Evolutionary conservation across 2,797 vertebrate genomes (phyloP).

Genomic region (Hapalemur alaotrensis): DNA sequence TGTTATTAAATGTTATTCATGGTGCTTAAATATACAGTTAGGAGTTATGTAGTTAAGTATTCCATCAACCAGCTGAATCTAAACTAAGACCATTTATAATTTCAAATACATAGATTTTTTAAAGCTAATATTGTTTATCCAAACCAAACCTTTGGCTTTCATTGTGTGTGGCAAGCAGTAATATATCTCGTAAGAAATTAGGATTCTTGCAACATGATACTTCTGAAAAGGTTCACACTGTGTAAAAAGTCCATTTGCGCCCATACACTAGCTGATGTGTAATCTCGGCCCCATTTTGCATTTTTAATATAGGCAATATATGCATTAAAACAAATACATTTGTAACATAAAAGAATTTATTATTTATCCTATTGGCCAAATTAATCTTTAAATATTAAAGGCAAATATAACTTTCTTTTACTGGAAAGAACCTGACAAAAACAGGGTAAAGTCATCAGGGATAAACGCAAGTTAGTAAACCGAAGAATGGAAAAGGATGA

Average conservation of each 20-base stretch:
- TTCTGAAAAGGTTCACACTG: constrained; percentile 64
- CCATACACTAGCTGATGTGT: neutral
- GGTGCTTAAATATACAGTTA: neutral
- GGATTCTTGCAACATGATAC: constrained; percentile 60
- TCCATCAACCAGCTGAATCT: neutral
- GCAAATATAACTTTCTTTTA: constrained; percentile 45
- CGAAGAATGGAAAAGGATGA: neutral
- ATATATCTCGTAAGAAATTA: constrained; percentile 46
- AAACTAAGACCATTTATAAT: constrained; percentile 37
- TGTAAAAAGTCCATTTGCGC: constrained; percentile 78
- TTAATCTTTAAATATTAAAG: constrained; percentile 55
- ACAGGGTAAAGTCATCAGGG: constrained; percentile 31
- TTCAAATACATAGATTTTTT: neutral
- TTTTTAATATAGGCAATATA: constrained; percentile 58
- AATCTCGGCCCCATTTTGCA: constrained; percentile 49
- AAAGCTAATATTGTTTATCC: constrained; percentile 11
- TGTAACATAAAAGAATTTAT: constrained; percentile 50
- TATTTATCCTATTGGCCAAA: constrained; percentile 13
- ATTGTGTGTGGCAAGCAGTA: constrained; percentile 42
- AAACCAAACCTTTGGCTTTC: constrained; percentile 30
- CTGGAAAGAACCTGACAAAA: neutral
- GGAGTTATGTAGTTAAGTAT: neutral
- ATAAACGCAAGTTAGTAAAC: constrained; percentile 10
- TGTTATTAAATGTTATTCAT: neutral
- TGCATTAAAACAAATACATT: constrained; percentile 56